Percentiles rank a stretch among this genome's conserved stretches.
phyloP scores from a whole-genome alignment of 2,113 vertebrate species.

The Gobio gobio region DNA sequence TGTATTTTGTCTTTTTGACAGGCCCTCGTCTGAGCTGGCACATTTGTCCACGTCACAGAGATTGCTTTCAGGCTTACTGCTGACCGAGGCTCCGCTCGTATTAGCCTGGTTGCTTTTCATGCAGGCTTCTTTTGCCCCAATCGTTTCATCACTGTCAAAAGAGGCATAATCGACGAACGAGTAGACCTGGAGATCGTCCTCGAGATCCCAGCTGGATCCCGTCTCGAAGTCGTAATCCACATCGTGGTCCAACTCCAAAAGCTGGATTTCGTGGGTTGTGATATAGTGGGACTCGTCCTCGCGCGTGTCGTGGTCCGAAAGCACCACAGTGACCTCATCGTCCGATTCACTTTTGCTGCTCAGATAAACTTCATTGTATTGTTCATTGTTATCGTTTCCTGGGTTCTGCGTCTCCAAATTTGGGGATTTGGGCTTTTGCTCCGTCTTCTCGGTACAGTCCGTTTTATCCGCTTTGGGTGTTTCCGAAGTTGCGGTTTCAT shows the following conservation, averaged over 20 bases:
- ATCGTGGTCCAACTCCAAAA: conserved; percentile 90
- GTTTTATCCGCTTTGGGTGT: conserved; percentile 7
- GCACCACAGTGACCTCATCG: conserved; percentile 63
- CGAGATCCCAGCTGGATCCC: conserved; percentile 85
- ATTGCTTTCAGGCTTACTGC: conserved; percentile 80
- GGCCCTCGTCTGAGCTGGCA: conserved; percentile 76
- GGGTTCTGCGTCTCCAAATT: conserved; percentile 58
- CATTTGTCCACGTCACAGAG: conserved; percentile 67
- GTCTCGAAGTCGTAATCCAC: conserved; percentile 79
- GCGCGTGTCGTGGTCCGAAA: conserved; percentile 60
- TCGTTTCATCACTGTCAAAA: conserved; percentile 80
- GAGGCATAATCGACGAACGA: conserved; percentile 89
- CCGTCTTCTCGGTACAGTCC: conserved; percentile 26
- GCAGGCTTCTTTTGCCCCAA: conserved; percentile 39
- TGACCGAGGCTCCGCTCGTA: conserved; percentile 78
- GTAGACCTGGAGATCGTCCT: conserved; percentile 86
- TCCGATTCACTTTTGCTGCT: conserved; percentile 64
- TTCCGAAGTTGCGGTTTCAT: conserved; percentile 47
- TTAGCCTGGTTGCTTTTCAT: conserved; percentile 56
- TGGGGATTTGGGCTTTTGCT: neutral
- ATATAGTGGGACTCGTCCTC: conserved; percentile 90
- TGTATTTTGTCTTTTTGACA: conserved; percentile 70
- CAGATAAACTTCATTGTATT: conserved; percentile 56
- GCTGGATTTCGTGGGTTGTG: conserved; percentile 93
- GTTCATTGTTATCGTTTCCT: conserved; percentile 68